phyloP scores from a whole-genome alignment of 2,113 vertebrate genomes.

The Mugil cephalus region DNA sequence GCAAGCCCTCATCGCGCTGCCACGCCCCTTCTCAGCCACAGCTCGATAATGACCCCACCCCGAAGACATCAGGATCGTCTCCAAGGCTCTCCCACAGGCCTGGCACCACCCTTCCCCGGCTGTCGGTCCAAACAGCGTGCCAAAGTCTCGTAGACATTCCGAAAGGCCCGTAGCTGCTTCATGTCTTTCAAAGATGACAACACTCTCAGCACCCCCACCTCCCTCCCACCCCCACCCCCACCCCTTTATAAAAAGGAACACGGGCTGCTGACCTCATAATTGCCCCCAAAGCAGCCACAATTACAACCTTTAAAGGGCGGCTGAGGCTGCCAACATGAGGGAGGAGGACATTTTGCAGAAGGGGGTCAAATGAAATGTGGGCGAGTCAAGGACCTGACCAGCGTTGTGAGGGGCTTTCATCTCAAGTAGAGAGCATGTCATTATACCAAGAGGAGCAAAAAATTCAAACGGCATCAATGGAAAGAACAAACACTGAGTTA shows the following conservation, averaged over 20 bases:
- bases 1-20: neutral
- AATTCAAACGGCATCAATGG: neutral
- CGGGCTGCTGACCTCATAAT: slow-evolving; percentile 54
- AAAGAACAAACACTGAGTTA: slow-evolving; percentile 5
- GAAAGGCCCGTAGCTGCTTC: slow-evolving; percentile 17
- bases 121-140: slow-evolving; percentile 55
- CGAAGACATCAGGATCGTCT: slow-evolving; percentile 62
- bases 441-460: neutral
- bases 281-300: slow-evolving; percentile 67
- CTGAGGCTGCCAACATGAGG: slow-evolving; percentile 34
- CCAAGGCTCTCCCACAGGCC: slow-evolving; percentile 51
- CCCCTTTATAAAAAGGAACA: slow-evolving; percentile 51
- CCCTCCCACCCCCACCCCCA: no score
- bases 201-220: slow-evolving; percentile 35
- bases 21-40: slow-evolving; percentile 37
- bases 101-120: slow-evolving; percentile 59
- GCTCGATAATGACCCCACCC: slow-evolving; percentile 64
- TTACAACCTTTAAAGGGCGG: slow-evolving; percentile 66
- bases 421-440: slow-evolving; percentile 42
- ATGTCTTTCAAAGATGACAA: slow-evolving; percentile 45
- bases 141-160: slow-evolving; percentile 50
- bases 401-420: slow-evolving; percentile 54
- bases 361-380: slow-evolving; percentile 61
- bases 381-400: slow-evolving; percentile 56
- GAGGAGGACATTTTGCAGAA: slow-evolving; percentile 43